Conservation (phyloP, 2,113 vertebrate species). For the Leucosticte australis region DNA sequence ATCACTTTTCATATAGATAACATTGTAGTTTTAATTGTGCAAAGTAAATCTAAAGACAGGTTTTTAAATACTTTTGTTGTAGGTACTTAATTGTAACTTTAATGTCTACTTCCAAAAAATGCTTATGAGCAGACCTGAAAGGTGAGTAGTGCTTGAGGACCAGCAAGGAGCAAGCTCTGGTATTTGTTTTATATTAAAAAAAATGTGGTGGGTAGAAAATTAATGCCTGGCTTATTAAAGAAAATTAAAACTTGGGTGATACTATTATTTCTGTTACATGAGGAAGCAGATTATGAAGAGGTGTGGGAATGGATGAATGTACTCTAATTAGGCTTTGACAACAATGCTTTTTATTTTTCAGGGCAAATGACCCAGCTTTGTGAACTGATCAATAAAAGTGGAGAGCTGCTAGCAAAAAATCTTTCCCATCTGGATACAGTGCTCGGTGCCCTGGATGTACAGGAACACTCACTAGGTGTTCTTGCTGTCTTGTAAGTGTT, state of each 20-base stretch:
- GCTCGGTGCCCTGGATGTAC: constrained; percentile 95
- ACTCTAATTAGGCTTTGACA: neutral
- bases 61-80: neutral
- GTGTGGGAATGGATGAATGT: neutral
- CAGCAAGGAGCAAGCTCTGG: neutral
- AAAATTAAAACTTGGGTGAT: neutral
- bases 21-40: neutral
- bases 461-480: constrained; percentile 96
- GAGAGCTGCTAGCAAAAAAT: constrained; percentile 97
- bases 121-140: neutral
- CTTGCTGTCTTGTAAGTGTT: constrained; percentile 94
- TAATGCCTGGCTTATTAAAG: neutral
- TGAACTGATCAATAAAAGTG: constrained; percentile 99
- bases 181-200: neutral
- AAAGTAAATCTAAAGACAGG: neutral
- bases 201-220: neutral
- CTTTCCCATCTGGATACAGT: constrained; percentile 98
- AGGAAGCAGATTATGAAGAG: neutral
- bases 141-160: neutral
- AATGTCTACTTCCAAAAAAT: neutral
- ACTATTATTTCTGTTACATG: neutral
- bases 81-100: neutral
- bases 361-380: constrained; percentile 99
- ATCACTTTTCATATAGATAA: neutral
- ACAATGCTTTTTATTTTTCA: constrained; percentile 63